Percentiles rank a stretch among this genome's conserved stretches.
Conservation (phyloP, 2,888 invertebrate species). For the Eurois occulta region DNA sequence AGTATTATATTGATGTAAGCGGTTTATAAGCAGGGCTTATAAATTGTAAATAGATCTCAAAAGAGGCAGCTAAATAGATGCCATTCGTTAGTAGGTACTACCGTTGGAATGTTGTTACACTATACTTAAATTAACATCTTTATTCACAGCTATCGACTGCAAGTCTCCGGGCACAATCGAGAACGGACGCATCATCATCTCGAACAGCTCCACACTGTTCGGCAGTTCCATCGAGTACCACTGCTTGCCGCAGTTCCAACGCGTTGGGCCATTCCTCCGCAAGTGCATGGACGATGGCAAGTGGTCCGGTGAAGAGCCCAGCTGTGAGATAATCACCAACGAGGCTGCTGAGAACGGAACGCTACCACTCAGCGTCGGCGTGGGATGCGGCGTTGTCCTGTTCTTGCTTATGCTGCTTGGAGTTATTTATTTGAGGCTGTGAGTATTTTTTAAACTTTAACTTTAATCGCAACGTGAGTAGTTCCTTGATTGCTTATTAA, state of each 20-base stretch:
- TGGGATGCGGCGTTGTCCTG: slow-evolving; percentile 95
- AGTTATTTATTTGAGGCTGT: slow-evolving; percentile 95
- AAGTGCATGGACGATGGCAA: slow-evolving; percentile 95
- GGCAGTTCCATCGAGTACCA: slow-evolving; percentile 97
- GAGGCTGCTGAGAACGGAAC: slow-evolving; percentile 94
- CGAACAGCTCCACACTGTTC: slow-evolving; percentile 95
- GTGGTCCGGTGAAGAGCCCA: slow-evolving; percentile 97
- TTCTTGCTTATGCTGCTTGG: slow-evolving; percentile 94
- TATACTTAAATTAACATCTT: slow-evolving; percentile 28
- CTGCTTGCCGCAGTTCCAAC: slow-evolving; percentile 95
- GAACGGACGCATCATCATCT: slow-evolving; percentile 96
- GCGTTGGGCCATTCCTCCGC: slow-evolving; percentile 95
- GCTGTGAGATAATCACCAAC: slow-evolving; percentile 93
- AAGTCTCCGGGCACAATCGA: slow-evolving; percentile 94
- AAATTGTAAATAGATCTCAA: not conserved
- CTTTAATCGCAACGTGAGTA: not conserved
- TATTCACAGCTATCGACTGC: slow-evolving; percentile 94
- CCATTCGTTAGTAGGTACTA: not conserved
- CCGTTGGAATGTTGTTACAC: not conserved
- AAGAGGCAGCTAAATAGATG: not conserved
- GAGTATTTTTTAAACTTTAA: slow-evolving; percentile 82
- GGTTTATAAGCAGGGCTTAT: not conserved
- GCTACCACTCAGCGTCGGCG: slow-evolving; percentile 95
- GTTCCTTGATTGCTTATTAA: slow-evolving; percentile 8
- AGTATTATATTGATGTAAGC: slow-evolving; percentile 75